Evolutionary conservation across 2,113 vertebrate species (phyloP).

Genomic region (Himantopus leucocephalus): DNA sequence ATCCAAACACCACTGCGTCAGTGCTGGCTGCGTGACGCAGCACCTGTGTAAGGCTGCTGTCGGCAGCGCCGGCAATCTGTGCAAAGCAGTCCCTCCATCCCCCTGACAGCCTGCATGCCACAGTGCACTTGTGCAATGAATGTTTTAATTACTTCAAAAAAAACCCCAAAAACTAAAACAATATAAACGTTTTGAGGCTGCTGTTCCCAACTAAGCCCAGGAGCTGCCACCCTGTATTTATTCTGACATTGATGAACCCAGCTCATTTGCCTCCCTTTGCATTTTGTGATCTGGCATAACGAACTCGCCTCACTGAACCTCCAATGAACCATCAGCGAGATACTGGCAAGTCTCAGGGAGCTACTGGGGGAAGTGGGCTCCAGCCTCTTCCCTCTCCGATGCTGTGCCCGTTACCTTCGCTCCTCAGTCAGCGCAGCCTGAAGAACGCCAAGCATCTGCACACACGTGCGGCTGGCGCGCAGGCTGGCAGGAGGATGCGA

Average conservation of each 20-base stretch:
- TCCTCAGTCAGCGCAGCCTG: background rate
- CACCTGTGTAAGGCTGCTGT: background rate
- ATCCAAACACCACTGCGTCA: fast-evolving
- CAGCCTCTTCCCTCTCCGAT: background rate
- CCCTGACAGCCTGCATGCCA: background rate
- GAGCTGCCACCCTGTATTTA: constrained; percentile 28
- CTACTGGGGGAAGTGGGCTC: background rate
- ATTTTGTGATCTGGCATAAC: constrained; percentile 56
- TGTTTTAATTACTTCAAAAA: background rate
- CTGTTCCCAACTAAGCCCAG: background rate
- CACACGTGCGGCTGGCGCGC: background rate
- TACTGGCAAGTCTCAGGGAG: background rate
- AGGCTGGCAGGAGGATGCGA: background rate
- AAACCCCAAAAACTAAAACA: background rate
- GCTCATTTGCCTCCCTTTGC: constrained; percentile 33
- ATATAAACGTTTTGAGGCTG: background rate
- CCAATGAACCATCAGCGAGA: constrained; percentile 51
- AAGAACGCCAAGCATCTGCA: background rate
- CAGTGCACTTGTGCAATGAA: background rate
- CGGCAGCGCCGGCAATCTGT: background rate
- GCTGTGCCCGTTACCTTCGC: background rate
- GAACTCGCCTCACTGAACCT: constrained; percentile 58
- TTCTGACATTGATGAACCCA: background rate
- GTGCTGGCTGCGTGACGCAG: background rate
- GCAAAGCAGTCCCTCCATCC: background rate